These are phyloP conservation scores for Oplegnathus fasciatus DNA, from an alignment of 2,113 vertebrate genomes.

Conservation along the genomic window DNA sequence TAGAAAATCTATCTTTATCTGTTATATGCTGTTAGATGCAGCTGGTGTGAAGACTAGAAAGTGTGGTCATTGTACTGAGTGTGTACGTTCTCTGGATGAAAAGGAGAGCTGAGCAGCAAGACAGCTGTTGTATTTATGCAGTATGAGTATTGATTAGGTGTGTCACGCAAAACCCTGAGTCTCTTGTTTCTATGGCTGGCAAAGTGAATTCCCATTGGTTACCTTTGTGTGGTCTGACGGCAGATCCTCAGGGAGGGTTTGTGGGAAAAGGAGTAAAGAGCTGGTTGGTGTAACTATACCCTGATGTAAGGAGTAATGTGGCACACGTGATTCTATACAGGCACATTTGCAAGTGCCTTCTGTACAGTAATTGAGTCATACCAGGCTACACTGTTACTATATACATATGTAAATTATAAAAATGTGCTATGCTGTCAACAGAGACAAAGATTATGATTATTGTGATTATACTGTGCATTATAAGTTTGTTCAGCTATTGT, in stretches of 20 bases:
- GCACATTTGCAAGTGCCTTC: not conserved
- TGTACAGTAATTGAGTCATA: not conserved
- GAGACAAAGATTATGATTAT: not conserved
- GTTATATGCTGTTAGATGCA: not conserved
- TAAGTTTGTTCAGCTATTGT: not conserved
- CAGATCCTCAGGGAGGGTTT: slow-evolving; percentile 20
- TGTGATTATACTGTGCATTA: not conserved
- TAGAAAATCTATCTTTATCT: not conserved
- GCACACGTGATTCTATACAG: not conserved
- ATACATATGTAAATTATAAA: not conserved
- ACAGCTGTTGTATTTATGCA: slow-evolving; percentile 41
- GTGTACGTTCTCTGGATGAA: not conserved
- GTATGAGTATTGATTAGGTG: slow-evolving; percentile 54
- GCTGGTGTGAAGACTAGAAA: not conserved
- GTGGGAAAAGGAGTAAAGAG: not conserved
- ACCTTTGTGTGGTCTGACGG: slow-evolving; percentile 50
- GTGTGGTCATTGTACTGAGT: not conserved
- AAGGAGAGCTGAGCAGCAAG: slow-evolving; percentile 8
- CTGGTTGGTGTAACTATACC: slow-evolving; percentile 13
- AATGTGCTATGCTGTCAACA: not conserved
- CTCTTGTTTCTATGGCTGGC: slow-evolving; percentile 51
- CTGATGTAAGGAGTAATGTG: not conserved
- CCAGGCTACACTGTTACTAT: not conserved
- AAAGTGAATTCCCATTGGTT: slow-evolving; percentile 52
- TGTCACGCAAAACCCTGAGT: slow-evolving; percentile 52